A percentile compares a stretch with the other conserved stretches of the same genome.
These are phyloP conservation scores for Sicus ferrugineus DNA, from an alignment of 2,888 invertebrate species.

Conservation along the genomic window DNA sequence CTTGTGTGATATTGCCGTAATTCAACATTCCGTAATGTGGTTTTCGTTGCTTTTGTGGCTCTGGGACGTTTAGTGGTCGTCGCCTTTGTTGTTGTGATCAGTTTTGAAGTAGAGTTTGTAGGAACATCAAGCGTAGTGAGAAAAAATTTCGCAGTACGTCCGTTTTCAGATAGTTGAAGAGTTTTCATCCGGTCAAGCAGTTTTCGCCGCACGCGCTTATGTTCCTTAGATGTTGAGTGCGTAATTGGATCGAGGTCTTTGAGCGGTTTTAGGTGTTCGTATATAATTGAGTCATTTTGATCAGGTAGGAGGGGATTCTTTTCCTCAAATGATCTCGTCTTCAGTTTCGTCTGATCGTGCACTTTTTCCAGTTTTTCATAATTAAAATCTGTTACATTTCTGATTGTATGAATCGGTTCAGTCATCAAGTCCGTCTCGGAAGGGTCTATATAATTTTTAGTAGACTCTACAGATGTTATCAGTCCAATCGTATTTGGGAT, in stretches of 20 bases:
- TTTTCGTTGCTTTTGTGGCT: constrained; percentile 40
- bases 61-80: background rate
- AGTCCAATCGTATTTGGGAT: no score
- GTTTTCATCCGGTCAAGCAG: background rate
- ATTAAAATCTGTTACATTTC: no score
- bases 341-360: background rate
- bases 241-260: constrained; percentile 25
- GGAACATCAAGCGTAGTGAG: background rate
- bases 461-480: no score
- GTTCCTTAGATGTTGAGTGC: constrained; percentile 23
- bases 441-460: no score
- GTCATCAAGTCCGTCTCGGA: no score
- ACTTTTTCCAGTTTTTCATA: no score
- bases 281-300: background rate
- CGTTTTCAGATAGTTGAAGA: background rate
- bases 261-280: background rate
- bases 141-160: background rate
- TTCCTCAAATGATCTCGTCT: background rate
- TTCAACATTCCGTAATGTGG: constrained; percentile 47
- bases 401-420: no score
- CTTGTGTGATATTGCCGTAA: constrained; percentile 53
- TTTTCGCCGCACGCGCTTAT: constrained; percentile 38
- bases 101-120: background rate
- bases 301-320: background rate
- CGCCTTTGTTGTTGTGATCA: background rate